Evolutionary conservation across 2,888 invertebrate genomes (phyloP).

Genomic region (Erebia palarica): DNA sequence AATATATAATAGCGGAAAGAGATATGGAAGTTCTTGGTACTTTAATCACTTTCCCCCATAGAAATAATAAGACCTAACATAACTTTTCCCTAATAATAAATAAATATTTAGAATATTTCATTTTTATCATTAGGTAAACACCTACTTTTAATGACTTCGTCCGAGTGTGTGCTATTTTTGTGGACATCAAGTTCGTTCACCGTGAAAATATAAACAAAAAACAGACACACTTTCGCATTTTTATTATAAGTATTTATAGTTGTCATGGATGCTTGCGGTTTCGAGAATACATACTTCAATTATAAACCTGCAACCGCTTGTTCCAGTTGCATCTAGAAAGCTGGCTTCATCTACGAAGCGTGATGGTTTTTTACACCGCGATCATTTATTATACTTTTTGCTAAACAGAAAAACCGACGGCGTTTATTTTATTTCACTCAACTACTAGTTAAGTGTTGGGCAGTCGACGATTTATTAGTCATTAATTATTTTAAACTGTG

Average conservation of each 20-base stretch:
- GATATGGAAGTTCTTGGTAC: no score
- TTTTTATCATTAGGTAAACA: no score
- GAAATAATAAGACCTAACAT: no score
- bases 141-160: no score
- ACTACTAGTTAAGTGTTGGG: slow-evolving; percentile 35
- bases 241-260: not conserved
- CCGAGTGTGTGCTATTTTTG: no score
- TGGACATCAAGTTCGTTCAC: no score
- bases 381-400: slow-evolving; percentile 46
- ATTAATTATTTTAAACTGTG: slow-evolving; percentile 36
- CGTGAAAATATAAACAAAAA: not conserved
- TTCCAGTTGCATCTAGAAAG: slow-evolving; percentile 64
- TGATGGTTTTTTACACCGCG: slow-evolving; percentile 49
- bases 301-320: slow-evolving; percentile 48
- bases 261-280: slow-evolving; percentile 50
- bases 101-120: no score
- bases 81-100: no score
- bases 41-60: no score
- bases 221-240: not conserved
- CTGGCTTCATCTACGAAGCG: slow-evolving; percentile 47
- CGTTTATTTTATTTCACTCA: slow-evolving; percentile 33
- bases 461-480: slow-evolving; percentile 34
- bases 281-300: slow-evolving; percentile 71
- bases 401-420: slow-evolving; percentile 38
- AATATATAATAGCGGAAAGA: no score